Base-by-base conservation (phyloP, 2,888 invertebrate genomes). In the Mythimna loreyi region DNA sequence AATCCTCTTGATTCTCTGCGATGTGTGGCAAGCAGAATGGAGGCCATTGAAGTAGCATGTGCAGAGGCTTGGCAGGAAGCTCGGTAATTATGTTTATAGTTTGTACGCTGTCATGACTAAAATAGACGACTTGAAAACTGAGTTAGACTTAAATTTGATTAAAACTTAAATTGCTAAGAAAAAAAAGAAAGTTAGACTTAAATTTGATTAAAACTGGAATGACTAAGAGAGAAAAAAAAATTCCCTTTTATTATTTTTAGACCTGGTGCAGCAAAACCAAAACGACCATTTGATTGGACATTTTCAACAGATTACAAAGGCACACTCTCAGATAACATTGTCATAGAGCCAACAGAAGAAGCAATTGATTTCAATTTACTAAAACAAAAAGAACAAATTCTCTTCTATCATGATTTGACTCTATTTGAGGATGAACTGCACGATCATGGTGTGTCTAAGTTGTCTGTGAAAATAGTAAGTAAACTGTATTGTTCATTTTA, bases 381-480 rank as follows among this genome's bases (percentile, higher is more conserved):
- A 53, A 99, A 98, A 95, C 97, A 97, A 81, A 97, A 97, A 85
- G 99, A 99, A 84, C 97, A 98, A 89, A 99, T 99, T 67, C 92
- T 98, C 5, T 99, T 99, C 92, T 99, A 98, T 92, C 98, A 98
- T 84, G 99, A 99, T 91, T 94, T 99, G 43, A 98, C 98, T 67
- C 94, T 99, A 47, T 99, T 98, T 96, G 99, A 99, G 95, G 99
- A 99, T 96, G 99, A 99, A 92, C 94, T 99, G 57, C 99, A 99
- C 90, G 99, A 99, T 94, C 98, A 99, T 96, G 99, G 99, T 21
- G 97, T 98, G 66, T 98, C 99, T 2, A 97, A 98, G 62, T 97
- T 98, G 84, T 98, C 97, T 77, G 98, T 99, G 0, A 99, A 99
- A 97, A 98, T 99, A 96, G 99, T 99, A 96, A 97, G 97, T 96